These are phyloP conservation scores for Gymnogyps californianus DNA, from an alignment of 2,113 vertebrate species.

Conservation along the genomic window DNA sequence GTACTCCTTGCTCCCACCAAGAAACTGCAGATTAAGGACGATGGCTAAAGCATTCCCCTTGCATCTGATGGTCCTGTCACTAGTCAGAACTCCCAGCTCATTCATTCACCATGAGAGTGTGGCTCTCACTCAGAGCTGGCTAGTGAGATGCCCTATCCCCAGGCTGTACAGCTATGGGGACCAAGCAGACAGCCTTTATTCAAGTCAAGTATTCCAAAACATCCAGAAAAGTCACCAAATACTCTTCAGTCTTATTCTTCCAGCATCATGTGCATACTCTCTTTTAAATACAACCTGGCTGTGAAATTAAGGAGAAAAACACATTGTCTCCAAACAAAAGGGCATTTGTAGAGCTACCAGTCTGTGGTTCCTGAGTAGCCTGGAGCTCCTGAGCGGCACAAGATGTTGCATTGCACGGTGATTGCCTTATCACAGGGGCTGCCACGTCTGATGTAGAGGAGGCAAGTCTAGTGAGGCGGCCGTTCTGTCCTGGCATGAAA, in stretches of 20 bases:
- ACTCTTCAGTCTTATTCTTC: neutral
- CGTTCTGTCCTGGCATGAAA: neutral
- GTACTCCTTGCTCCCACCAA: neutral
- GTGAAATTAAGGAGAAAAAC: neutral
- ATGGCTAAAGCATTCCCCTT: neutral
- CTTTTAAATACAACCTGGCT: neutral
- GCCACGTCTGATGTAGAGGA: rapidly evolving
- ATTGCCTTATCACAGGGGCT: neutral
- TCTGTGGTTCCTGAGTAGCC: neutral
- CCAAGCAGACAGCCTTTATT: neutral
- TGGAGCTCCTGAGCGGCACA: neutral
- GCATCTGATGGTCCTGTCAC: neutral
- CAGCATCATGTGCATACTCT: neutral
- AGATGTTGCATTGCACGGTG: neutral
- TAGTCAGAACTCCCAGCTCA: neutral
- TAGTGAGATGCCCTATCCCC: neutral
- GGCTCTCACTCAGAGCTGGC: neutral
- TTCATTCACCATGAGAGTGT: neutral
- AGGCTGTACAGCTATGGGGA: neutral
- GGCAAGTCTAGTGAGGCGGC: neutral
- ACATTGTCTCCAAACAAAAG: neutral
- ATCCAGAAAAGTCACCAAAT: neutral
- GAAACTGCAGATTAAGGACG: neutral
- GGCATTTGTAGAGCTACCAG: neutral
- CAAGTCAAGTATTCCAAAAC: neutral